Evolutionary conservation across 2,797 vertebrate species (phyloP).

Genomic region (Prionace glauca): DNA sequence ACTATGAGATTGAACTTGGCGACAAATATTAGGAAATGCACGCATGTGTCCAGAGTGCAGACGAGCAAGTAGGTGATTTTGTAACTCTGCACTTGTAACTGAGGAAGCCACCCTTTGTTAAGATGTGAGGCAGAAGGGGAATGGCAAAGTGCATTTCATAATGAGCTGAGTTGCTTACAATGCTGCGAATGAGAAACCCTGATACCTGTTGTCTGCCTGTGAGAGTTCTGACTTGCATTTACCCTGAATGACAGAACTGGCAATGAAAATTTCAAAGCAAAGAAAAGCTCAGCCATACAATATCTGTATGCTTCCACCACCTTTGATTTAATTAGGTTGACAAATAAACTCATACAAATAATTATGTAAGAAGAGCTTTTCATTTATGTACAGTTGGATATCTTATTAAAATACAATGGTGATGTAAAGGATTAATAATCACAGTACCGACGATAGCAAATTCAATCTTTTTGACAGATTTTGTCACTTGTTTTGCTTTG

Average conservation of each 20-base stretch:
- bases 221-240: neutral
- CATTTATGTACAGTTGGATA: neutral
- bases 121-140: neutral
- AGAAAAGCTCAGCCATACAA: neutral
- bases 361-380: neutral
- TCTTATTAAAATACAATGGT: neutral
- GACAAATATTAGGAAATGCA: neutral
- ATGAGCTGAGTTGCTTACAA: neutral
- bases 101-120: neutral
- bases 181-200: neutral
- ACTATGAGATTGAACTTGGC: neutral
- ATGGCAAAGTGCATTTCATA: neutral
- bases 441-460: neutral
- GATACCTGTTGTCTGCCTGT: neutral
- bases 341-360: neutral
- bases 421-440: neutral
- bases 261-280: neutral
- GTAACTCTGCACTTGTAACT: neutral
- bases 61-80: neutral
- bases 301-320: neutral
- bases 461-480: neutral
- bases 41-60: neutral
- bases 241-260: neutral
- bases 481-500: neutral
- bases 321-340: neutral